Conservation (phyloP, 23 tunicate species). For the Phallusia fumigata region DNA sequence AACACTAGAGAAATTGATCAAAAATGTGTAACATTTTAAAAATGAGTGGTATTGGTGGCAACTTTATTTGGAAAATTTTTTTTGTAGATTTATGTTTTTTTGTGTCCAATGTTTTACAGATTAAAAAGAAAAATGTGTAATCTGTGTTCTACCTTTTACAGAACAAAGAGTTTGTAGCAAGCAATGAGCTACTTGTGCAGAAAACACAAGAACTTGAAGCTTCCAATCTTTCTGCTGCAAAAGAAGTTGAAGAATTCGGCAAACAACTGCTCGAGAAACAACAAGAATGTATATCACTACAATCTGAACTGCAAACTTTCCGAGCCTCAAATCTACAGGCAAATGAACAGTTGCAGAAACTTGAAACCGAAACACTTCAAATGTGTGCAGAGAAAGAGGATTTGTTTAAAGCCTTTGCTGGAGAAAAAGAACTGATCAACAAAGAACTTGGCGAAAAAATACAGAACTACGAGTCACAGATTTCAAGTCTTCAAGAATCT, state of each 20-base stretch:
- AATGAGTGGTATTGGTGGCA: too few species aligned
- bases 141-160: too few species aligned
- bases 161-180: slow-evolving; percentile 5
- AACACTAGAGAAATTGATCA: too few species aligned
- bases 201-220: background rate
- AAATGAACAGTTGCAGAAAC: background rate
- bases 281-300: background rate
- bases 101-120: background rate
- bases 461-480: background rate
- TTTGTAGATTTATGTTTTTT: too few species aligned
- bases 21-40: too few species aligned
- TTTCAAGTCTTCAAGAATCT: background rate
- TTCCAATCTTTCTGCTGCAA: background rate
- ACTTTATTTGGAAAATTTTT: background rate
- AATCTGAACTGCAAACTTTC: background rate
- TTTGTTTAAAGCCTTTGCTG: background rate
- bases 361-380: background rate
- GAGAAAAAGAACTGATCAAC: background rate
- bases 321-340: background rate
- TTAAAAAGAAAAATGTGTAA: too few species aligned
- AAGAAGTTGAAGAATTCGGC: background rate
- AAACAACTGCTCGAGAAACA: background rate
- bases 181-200: background rate
- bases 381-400: background rate
- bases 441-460: background rate